Conservation (phyloP, 2,888 invertebrate genomes). For the Drosophila putrida region DNA sequence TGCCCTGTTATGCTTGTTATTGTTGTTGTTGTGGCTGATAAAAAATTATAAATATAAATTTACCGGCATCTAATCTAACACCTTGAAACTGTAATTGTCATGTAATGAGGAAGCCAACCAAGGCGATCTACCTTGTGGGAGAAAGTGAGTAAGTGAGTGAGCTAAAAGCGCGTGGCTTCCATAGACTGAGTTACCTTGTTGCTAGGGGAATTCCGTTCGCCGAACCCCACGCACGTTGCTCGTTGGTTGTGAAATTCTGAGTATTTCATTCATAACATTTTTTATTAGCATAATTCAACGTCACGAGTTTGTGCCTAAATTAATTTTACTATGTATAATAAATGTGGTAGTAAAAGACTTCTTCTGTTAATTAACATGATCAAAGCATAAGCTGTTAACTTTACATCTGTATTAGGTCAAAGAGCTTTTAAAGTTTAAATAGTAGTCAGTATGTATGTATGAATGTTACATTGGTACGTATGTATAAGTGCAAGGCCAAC, state of each 20-base stretch:
- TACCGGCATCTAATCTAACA: constrained; percentile 49
- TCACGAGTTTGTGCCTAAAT: constrained; percentile 31
- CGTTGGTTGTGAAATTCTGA: constrained; percentile 37
- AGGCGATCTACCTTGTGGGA: constrained; percentile 47
- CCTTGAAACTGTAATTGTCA: constrained; percentile 55
- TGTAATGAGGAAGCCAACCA: constrained; percentile 62
- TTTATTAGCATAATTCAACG: constrained; percentile 15
- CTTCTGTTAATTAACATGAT: constrained; percentile 14
- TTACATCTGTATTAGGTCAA: neutral
- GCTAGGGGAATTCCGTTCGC: constrained; percentile 61
- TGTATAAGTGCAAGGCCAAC: constrained; percentile 33
- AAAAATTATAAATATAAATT: constrained; percentile 13
- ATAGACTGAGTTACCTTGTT: constrained; percentile 56
- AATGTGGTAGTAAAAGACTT: neutral
- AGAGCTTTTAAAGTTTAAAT: neutral
- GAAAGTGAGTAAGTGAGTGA: constrained; percentile 54
- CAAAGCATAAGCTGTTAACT: neutral
- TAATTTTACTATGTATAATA: constrained; percentile 2
- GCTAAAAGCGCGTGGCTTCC: constrained; percentile 29
- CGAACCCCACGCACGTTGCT: constrained; percentile 38
- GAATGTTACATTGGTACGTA: neutral
- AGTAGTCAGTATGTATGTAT: no score
- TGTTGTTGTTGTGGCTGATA: constrained; percentile 35
- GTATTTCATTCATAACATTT: constrained; percentile 52
- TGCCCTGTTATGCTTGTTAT: constrained; percentile 8